These are phyloP conservation scores for Mormyrops attenuatus DNA, from an alignment of 2,797 vertebrate species.

Conservation along the genomic window DNA sequence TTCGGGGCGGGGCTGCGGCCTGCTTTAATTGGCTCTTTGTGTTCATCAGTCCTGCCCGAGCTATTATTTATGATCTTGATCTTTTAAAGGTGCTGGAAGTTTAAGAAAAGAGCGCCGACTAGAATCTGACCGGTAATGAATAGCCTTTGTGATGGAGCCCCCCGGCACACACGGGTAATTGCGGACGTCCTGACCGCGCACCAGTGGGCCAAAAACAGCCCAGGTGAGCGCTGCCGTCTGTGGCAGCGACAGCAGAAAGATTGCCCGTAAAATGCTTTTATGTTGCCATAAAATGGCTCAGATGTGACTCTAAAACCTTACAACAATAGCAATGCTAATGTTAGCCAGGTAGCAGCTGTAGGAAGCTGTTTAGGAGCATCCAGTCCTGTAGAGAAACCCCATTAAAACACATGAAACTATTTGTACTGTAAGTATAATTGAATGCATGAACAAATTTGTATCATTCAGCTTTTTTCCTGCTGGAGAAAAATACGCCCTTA, in stretches of 20 bases:
- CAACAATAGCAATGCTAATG: background rate
- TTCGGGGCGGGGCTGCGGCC: constrained; percentile 32
- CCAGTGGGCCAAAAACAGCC: background rate
- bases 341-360: background rate
- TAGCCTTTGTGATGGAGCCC: constrained; percentile 27
- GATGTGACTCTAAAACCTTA: background rate
- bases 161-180: constrained; percentile 42
- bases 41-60: constrained; percentile 60
- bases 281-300: background rate
- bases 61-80: constrained; percentile 69
- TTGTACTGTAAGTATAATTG: background rate
- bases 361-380: background rate
- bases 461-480: background rate
- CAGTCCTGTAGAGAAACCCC: background rate
- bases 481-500: background rate
- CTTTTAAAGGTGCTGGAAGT: constrained; percentile 49
- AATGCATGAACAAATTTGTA: background rate
- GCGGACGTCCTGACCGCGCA: background rate
- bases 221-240: background rate
- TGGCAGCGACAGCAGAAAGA: background rate
- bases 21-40: constrained; percentile 63
- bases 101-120: constrained; percentile 32
- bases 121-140: constrained; percentile 37
- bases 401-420: background rate
- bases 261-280: background rate